Base-by-base conservation (phyloP, 2,888 invertebrate species). In the Thymelicus acteon region DNA sequence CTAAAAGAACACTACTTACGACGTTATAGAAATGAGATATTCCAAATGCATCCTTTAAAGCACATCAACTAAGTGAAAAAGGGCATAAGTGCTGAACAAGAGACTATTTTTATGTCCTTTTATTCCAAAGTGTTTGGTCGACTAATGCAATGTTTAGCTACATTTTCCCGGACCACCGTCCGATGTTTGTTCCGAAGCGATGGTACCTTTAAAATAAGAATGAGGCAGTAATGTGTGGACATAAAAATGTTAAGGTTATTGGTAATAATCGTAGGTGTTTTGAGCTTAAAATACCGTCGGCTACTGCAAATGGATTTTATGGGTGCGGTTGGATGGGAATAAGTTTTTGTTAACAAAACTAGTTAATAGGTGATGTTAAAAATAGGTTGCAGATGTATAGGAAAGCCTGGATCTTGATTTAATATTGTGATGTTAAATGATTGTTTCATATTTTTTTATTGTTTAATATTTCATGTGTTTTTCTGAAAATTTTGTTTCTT, bases 121-220 rank as follows among this genome's bases (percentile, higher is more conserved):
- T 58, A 10, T 67, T 73, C 74, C 74, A 73, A 69, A 71, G 52
- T 73, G 78, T 79, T 78, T 75, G 72, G 75, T 78, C 76, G 80
- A 80, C 87, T 89, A 89, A 89, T 88, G 88, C 84, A 77, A 75
- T 89, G 86, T 90, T 90, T 89, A 85, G 87, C 85, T 77, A 80
- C 78, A 76, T 52, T 72, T 63, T 67, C 60, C 62, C 76, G 78
- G 93, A 92, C 93, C 93, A 93, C 93, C 93, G 79, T 82, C 84
- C 79, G 83, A 79, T 91, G 88, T 92, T 93, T 92, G 84, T 85
- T 80, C 79, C 77, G 83, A 64, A 63, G 83, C 82, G 72, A 72
- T 72, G 73, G 80, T 66, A 64, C 77, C 84, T 85, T 87, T 83
- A 85, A 84, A 87, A 85, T 85, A 87, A 88, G 83, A 87, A 84